Evolutionary conservation across 2,797 vertebrate species (phyloP), one percentile per base, ranked within the genome.

Genomic region (Avahi laniger): DNA sequence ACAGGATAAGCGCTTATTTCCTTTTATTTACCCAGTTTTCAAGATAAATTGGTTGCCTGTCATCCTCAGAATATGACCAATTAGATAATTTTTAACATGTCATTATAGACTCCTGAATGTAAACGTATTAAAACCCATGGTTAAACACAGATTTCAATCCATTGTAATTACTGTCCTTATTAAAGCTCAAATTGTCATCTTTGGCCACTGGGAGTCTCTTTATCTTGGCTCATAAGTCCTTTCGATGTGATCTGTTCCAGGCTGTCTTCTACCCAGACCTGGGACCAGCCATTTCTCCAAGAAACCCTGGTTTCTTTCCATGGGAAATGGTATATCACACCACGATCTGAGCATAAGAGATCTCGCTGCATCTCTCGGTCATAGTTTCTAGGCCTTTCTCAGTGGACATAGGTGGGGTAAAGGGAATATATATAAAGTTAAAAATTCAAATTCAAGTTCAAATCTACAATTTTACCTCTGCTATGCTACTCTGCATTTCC

Each of bases 101-200:
- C 2, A 2, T 73, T 82, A 90, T 63, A 22, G 83, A 89, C 28
- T 79, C 75, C 65, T 15, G 48, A 54, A 81, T 67, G 57, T 35
- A 93, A 63, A 93, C 4, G 33, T 63, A 92, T 57, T 86, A 95
- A 97, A 97, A 70, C 3, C 70, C 35, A 12, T 17, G 67, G 70
- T 95, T 96, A 94, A 91, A 76, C 18, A 76, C 7, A 48, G 52
- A 17, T 88, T 95, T 80, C 61, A 79, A 83, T 88, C 65, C 54
- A 65, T 15, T 46, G 76, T n/a, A 65, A 88, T 43, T 57, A 7
- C 81, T 57, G 72, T 38, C 24, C 35, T 79, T 89, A 83, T 86
- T 83, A 94, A 48, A 91, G 41, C 35, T 75, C 30, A 75, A 54
- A 24, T 38, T 57, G 46, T 94, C 92, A 72, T 76, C 50, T 41